Evolutionary conservation across 2,113 vertebrate genomes (phyloP), one percentile per base, ranked within the genome.

Genomic region (Sphaerodactylus townsendi): DNA sequence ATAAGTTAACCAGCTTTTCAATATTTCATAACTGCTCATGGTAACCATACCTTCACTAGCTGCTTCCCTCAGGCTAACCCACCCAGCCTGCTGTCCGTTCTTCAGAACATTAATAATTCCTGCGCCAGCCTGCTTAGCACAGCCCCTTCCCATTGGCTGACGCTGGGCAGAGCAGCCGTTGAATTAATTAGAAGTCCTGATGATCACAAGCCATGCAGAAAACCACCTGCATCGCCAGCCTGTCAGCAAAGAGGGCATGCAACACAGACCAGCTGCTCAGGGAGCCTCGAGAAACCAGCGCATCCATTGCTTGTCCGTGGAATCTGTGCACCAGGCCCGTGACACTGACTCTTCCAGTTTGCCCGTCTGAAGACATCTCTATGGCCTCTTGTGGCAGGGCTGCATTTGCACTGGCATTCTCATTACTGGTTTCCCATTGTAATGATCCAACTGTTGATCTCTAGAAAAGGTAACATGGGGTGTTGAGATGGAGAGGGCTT

Each of bases 111-210:
- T 91, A 95, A 95, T 95, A 96, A 96, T 94, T 96, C 97, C 96
- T 96, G 96, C 90, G 93, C 96, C 95, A 97, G 96, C 93, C 96
- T 96, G 91, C 95, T 96, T 90, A 94, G 95, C 88, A 96, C 96
- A 90, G 96, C 96, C 94, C 95, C 96, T 95, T 96, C 95, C 95
- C 96, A 97, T 96, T 97, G 97, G 97, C 96, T 96, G 97, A 96
- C 96, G 96, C 95, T 96, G 95, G 96, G 96, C 95, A 96, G 96
- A 91, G 97, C 96, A 80, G 97, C 97, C 76, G 92, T 96, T 94
- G 97, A 97, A 96, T 97, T 97, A 96, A 97, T 97, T 95, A 97
- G 97, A 95, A 97, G 96, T 95, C 97, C 96, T 92, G 96, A 96
- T 92, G 96, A 96, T 95, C 97, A 97, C 96, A 97, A 97, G 97